phyloP scores from a whole-genome alignment of 2,113 vertebrate genomes.

The Ceyx melanurus region DNA sequence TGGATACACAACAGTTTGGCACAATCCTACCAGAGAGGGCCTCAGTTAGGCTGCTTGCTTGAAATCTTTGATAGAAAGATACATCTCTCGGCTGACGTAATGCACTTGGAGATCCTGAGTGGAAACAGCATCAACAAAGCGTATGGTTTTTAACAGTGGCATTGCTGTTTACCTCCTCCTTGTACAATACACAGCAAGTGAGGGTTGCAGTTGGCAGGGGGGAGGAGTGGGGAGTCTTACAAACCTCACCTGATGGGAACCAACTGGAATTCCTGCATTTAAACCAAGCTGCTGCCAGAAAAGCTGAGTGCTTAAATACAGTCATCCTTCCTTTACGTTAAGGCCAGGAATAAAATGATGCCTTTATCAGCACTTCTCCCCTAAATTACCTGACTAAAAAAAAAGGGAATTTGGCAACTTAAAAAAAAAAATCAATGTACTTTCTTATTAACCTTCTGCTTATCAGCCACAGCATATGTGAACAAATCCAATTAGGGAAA shows the following conservation, averaged over 20 bases:
- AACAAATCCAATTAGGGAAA: slow-evolving; percentile 60
- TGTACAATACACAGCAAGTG: accelerated
- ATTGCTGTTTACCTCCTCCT: not conserved
- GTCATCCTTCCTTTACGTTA: slow-evolving; percentile 2
- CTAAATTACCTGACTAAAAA: not conserved
- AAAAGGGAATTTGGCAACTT: slow-evolving; percentile 27
- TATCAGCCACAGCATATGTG: slow-evolving; percentile 35
- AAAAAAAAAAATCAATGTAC: not conserved
- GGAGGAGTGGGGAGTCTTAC: not conserved
- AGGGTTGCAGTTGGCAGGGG: not conserved
- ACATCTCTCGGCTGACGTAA: not conserved
- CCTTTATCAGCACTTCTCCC: not conserved
- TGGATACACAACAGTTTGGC: not conserved
- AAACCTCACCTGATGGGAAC: not conserved
- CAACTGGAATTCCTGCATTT: not conserved
- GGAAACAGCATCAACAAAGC: not conserved
- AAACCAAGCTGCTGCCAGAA: not conserved
- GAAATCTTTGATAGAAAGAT: not conserved
- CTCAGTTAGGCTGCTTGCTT: not conserved
- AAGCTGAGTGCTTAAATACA: not conserved
- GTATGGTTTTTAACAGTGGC: not conserved
- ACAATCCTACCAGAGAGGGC: not conserved
- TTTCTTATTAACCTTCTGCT: slow-evolving; percentile 49
- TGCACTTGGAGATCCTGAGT: not conserved
- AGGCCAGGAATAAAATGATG: not conserved